Base-by-base conservation (phyloP, 1,140 invertebrate species). In the Trachymyrmex septentrionalis region DNA sequence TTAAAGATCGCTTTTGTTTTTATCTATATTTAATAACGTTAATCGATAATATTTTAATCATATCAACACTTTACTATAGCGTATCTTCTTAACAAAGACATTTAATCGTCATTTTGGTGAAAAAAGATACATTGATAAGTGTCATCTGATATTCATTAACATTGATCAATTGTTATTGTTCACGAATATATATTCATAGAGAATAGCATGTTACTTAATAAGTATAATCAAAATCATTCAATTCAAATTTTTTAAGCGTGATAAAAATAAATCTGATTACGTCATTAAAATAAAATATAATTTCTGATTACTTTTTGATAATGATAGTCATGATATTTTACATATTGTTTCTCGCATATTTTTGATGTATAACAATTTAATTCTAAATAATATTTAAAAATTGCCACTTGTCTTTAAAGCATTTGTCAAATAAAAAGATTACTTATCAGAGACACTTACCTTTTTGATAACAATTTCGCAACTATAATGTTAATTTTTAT, bases 21-120 rank as follows among this genome's bases (percentile, higher is more conserved):
- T 88, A 90, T 82, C 90, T 91, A 91, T 48, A 67, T 77, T 75
- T 90, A 91, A 80, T 73, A 88, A 82, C 80, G 24, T 85, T 87
- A 86, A 12, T 78, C 66, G 59, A 85, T 90, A 90, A 81, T 86
- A 85, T 77, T 87, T 87, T 81, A 85, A 86, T 90, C 81, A 85
- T 86, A 88, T 57, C 85, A 91, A 90, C 86, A 67, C 63, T 67
- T 67, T 66, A 61, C 69, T 88, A 81, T 44, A 50, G 24, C 50
- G 38, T 44, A 55, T 14, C 48, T 75, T 61, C 12, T 75, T 71
- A 75, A 86, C 10, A 48, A 69, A 69, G 75, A 67, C 14, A 66
- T 88, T 71, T 30, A 85, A 86, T 63, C 55, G 30, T 44, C n/a
- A 61, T 44, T 34, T 61, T 61, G 27, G 14, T 82, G 12, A 72